Conservation (phyloP, 1,140 invertebrate species). For the Micrasema longulum region DNA sequence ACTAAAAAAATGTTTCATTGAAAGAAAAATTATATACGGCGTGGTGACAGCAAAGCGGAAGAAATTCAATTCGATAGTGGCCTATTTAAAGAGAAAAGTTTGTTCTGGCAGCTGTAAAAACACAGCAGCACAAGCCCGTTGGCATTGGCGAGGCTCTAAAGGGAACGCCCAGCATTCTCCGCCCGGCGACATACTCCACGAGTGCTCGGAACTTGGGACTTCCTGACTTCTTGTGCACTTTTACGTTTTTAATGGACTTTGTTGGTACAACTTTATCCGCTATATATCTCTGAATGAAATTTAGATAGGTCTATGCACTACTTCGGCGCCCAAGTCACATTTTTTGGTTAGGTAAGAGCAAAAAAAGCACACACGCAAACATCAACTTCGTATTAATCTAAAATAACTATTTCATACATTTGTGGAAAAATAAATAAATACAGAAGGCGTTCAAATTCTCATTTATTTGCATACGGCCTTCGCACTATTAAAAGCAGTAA, state of each 20-base stretch:
- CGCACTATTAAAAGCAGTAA: too few species aligned
- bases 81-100: background rate
- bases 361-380: too few species aligned
- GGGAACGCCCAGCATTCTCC: too few species aligned
- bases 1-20: background rate
- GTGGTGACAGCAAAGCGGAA: background rate
- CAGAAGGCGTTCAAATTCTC: too few species aligned
- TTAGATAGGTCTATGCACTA: background rate
- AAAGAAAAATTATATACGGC: background rate
- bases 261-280: constrained; percentile 38
- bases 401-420: too few species aligned
- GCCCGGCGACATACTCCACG: too few species aligned
- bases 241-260: constrained; percentile 50
- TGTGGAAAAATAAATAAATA: too few species aligned
- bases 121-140: background rate
- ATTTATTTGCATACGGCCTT: too few species aligned
- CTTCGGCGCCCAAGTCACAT: background rate
- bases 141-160: too few species aligned
- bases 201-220: constrained; percentile 28
- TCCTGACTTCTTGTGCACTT: constrained; percentile 27
- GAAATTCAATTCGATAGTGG: background rate
- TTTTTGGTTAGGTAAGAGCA: background rate
- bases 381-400: too few species aligned
- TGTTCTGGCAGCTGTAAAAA: constrained; percentile 3
- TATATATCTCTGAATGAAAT: background rate